A percentile compares a stretch with the other conserved stretches of the same genome.
These are phyloP conservation scores for Callithrix jacchus DNA, from an alignment of 2,113 vertebrate species.

Conservation along the genomic window DNA sequence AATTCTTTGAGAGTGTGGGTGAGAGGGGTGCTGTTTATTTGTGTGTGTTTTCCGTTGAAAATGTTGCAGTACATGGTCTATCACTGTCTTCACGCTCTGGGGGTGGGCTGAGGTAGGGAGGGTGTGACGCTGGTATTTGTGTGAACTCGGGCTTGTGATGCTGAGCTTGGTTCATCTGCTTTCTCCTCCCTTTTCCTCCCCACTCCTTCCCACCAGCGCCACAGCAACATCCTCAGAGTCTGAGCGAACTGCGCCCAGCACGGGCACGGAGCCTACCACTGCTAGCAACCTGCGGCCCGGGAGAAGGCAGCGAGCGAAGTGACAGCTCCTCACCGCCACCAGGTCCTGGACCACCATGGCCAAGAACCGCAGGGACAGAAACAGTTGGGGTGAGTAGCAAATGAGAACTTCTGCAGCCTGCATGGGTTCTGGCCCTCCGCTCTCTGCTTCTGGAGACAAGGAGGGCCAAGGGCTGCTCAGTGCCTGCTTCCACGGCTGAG, in stretches of 20 bases:
- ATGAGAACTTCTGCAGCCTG: background rate
- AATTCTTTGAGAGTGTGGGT: conserved; percentile 1
- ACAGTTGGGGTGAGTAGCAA: conserved; percentile 93
- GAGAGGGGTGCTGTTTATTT: conserved; percentile 13
- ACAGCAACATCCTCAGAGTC: conserved; percentile 82
- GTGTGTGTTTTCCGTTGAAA: conserved; percentile 39
- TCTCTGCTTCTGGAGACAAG: background rate
- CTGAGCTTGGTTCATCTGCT: conserved; percentile 73
- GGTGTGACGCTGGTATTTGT: conserved; percentile 76
- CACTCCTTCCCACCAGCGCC: conserved; percentile 60
- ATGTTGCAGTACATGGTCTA: conserved; percentile 51
- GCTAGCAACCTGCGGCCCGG: conserved; percentile 53
- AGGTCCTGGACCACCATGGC: conserved; percentile 83
- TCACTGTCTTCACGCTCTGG: conserved; percentile 47
- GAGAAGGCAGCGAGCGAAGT: conserved; percentile 5
- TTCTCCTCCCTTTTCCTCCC: conserved; percentile 74
- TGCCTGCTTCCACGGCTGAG: background rate
- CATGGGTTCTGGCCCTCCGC: background rate
- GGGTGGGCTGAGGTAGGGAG: conserved; percentile 67
- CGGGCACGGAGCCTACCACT: conserved; percentile 54
- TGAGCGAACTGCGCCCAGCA: conserved; percentile 78
- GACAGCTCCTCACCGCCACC: conserved; percentile 48
- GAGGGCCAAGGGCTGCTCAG: background rate
- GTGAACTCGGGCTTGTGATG: conserved; percentile 71
- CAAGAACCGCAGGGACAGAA: conserved; percentile 90